These are phyloP conservation scores for Eristalis arbustorum DNA, from an alignment of 2,888 invertebrate species.

Conservation along the genomic window DNA sequence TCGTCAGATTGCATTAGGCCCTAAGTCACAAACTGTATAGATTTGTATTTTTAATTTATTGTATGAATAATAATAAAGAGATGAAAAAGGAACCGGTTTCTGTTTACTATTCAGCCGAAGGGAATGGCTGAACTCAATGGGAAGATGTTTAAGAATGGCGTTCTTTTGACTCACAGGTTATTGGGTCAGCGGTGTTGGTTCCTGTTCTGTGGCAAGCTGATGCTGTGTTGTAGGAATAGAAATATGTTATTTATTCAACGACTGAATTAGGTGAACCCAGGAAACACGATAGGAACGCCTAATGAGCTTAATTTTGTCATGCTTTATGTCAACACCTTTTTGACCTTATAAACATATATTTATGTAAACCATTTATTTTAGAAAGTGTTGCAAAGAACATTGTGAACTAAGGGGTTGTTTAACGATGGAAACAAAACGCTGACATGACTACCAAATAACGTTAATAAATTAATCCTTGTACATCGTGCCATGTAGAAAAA, in stretches of 20 bases:
- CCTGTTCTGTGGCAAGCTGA: not conserved
- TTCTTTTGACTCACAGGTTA: not conserved
- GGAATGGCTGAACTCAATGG: not conserved
- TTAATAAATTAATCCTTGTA: too few relatives aligned
- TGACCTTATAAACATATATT: too few relatives aligned
- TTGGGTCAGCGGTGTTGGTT: not conserved
- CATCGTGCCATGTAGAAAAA: too few relatives aligned
- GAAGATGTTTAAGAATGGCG: not conserved
- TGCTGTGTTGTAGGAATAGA: too few relatives aligned
- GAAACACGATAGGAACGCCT: not conserved
- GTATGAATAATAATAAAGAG: constrained; percentile 13
- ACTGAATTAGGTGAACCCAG: not conserved
- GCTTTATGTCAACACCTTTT: too few relatives aligned
- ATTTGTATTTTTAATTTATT: constrained; percentile 23
- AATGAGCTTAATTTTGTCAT: too few relatives aligned
- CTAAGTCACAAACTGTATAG: constrained; percentile 42
- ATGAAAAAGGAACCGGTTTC: not conserved
- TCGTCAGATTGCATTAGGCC: constrained; percentile 15
- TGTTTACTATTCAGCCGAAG: not conserved
- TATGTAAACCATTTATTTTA: too few relatives aligned
- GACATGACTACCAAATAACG: too few relatives aligned
- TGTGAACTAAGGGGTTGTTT: too few relatives aligned
- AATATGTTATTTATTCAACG: not conserved
- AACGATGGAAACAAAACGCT: too few relatives aligned
- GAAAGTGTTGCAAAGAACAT: too few relatives aligned